Base-by-base conservation (phyloP, 64 coral and sea anemone species). In the Hydrozoanthus tunicans region DNA sequence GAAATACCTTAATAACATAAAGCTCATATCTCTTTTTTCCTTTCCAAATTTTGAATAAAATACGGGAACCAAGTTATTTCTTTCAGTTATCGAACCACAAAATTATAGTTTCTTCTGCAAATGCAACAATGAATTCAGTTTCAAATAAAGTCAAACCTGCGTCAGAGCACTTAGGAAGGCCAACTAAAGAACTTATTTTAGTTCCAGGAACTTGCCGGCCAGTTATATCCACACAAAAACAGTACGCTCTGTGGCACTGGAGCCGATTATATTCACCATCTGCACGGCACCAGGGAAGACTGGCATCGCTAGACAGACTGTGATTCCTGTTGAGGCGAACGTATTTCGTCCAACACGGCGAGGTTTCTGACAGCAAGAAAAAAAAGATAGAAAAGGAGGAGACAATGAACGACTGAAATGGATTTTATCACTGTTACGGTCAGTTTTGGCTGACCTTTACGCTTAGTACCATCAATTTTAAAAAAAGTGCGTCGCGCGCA, bases 141-240 rank as follows among this genome's bases (percentile, higher is more conserved):
- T 43, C 32, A 43, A 43, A 2, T 56, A 17, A 23, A 13, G 64
- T 79, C 91, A 53, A 51, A 95, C 94, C 91, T 89, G 75, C 79
- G 74, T 93, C 57, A 78, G 91, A 90, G 74, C 94, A 95, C 70
- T 58, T 93, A 11, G 94, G 94, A 60, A 90, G 74, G 32, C 94
- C 94, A 70, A 86, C 91, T 56, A 76, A 73, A 56, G 77, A 63
- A 14, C 74, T 90, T 55, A 91, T 95, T 70, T 89, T 79, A 43
- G 85, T 95, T 25, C 89, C 75, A 26, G 64, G 63, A 61, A 95
- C 89, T 66, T 90, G 70, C 53, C 63, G 59, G 58, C 94, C 94
- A 78, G 90, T 27, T 51, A 2, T 71, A 61, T 95, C 75, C 32
- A 95, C 94, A 90, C 94, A 95, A 82, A 92, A 95, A 69, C 94